Percentiles rank a stretch among this genome's conserved stretches.
phyloP scores from a whole-genome alignment of 2,888 invertebrate species.

The Mantis religiosa region DNA sequence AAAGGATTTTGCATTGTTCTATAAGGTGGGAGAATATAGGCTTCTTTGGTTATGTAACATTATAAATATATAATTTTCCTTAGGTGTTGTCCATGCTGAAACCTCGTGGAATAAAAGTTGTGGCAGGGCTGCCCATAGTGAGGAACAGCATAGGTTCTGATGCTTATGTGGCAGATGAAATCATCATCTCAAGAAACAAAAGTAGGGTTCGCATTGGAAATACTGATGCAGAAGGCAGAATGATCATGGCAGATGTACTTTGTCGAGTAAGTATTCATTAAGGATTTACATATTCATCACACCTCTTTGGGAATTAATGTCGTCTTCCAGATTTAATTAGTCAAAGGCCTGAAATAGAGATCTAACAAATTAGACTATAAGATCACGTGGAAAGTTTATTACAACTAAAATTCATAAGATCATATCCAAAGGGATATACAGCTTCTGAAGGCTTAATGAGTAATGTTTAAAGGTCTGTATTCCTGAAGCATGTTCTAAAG shows the following conservation, averaged over 20 bases:
- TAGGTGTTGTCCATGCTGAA: slow-evolving; percentile 62
- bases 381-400: too few relatives aligned
- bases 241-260: slow-evolving; percentile 88
- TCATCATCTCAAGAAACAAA: slow-evolving; percentile 78
- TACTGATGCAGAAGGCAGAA: slow-evolving; percentile 93
- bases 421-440: too few relatives aligned
- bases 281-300: not conserved
- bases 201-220: slow-evolving; percentile 83
- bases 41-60: too few relatives aligned
- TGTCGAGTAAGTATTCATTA: slow-evolving; percentile 57
- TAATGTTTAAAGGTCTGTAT: too few relatives aligned
- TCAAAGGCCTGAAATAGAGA: too few relatives aligned
- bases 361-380: too few relatives aligned
- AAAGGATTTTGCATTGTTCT: too few relatives aligned
- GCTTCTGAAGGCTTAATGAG: too few relatives aligned
- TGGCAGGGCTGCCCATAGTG: slow-evolving; percentile 79
- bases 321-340: too few relatives aligned
- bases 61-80: slow-evolving; percentile 1
- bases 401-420: too few relatives aligned
- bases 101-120: slow-evolving; percentile 71
- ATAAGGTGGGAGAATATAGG: too few relatives aligned
- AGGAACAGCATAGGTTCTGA: slow-evolving; percentile 88
- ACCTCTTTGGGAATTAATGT: not conserved
- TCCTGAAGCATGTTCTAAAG: too few relatives aligned
- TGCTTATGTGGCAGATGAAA: slow-evolving; percentile 85